Conservation (phyloP, 1,140 invertebrate genomes). For the Rhizoglyphus robini region DNA sequence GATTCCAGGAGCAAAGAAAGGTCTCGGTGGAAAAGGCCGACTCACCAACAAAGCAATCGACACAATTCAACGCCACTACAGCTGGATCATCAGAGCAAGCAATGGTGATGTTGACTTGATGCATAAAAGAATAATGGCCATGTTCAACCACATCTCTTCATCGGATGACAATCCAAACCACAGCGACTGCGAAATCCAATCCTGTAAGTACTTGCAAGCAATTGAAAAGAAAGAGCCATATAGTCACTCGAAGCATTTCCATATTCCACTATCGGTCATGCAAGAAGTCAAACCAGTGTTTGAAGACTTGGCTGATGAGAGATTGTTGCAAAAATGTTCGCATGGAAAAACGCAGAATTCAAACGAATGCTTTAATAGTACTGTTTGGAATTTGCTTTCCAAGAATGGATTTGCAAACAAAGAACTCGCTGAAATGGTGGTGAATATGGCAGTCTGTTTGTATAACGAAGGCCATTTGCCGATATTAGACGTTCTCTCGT, state of each 20-base stretch:
- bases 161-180: no score
- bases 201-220: no score
- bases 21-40: background rate
- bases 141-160: no score
- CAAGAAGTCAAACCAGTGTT: no score
- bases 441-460: background rate
- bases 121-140: no score
- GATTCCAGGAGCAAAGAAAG: background rate
- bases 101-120: background rate
- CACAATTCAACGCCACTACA: background rate
- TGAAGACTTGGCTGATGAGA: no score
- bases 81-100: background rate
- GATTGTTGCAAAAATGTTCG: no score
- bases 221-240: no score
- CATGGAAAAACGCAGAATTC: no score
- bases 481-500: background rate
- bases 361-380: background rate
- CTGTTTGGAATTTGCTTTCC: background rate
- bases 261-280: no score
- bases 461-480: background rate
- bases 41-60: background rate
- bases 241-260: no score
- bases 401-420: background rate
- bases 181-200: no score
- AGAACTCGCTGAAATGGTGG: background rate